Evolutionary conservation across 1,140 invertebrate genomes (phyloP).

Genomic region (Steinernema feltiae): DNA sequence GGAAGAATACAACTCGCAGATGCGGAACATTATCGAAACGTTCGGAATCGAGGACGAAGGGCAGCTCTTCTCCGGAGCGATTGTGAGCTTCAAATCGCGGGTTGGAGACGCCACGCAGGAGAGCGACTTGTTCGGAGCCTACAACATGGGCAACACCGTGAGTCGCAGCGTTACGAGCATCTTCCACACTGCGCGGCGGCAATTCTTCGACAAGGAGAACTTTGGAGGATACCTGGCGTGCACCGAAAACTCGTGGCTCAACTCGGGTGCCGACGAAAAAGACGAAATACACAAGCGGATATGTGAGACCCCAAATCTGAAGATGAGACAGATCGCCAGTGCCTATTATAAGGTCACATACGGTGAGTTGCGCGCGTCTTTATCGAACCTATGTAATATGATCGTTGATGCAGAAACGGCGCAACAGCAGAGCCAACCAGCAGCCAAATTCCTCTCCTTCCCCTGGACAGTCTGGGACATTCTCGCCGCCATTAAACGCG

Average conservation of each 20-base stretch:
- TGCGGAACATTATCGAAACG: conserved; percentile 25
- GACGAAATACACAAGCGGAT: background rate
- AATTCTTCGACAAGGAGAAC: background rate
- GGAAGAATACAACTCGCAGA: conserved; percentile 20
- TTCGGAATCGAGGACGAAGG: conserved; percentile 25
- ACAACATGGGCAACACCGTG: background rate
- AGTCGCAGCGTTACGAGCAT: background rate
- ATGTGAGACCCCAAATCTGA: background rate
- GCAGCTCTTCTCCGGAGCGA: conserved; percentile 24
- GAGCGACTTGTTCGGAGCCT: background rate
- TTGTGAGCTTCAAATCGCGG: background rate
- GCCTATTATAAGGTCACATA: background rate
- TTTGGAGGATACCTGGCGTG: background rate
- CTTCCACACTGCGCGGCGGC: background rate
- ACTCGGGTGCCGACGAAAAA: background rate
- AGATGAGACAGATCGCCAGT: background rate
- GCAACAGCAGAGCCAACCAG: background rate
- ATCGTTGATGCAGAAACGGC: conserved; percentile 1
- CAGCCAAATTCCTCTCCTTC: background rate
- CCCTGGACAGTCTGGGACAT: background rate
- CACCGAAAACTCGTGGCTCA: background rate
- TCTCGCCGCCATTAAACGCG: background rate
- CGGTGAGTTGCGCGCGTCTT: background rate
- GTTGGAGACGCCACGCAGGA: background rate
- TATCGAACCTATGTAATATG: background rate